Evolutionary conservation across 2,113 vertebrate genomes (phyloP).

Genomic region (Neopipo cinnamomea): DNA sequence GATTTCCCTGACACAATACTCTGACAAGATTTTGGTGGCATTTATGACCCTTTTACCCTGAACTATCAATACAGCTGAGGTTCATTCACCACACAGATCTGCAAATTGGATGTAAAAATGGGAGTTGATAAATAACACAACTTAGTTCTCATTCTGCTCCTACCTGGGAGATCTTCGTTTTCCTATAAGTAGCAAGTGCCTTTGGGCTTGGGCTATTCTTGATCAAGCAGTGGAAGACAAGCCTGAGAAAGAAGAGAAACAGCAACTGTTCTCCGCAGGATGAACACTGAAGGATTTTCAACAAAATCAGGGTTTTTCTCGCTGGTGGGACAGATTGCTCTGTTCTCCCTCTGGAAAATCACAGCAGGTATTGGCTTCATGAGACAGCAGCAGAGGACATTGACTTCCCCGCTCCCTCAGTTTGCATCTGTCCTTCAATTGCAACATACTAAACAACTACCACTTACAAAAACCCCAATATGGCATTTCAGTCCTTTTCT

Average conservation of each 20-base stretch:
- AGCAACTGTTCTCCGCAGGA: background rate
- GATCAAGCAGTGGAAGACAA: background rate
- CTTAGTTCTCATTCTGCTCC: background rate
- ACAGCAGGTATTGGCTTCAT: background rate
- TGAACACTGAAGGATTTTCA: background rate
- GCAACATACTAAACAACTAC: fast-evolving
- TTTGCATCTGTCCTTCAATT: background rate
- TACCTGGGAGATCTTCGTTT: background rate
- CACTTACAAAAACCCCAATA: background rate
- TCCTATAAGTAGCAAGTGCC: background rate
- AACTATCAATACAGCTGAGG: background rate
- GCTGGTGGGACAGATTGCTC: background rate
- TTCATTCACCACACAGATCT: background rate
- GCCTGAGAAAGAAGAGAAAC: background rate
- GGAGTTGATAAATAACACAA: background rate
- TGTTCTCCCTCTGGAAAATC: background rate
- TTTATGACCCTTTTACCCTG: background rate
- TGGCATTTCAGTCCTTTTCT: background rate
- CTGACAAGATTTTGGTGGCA: background rate
- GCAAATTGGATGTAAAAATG: background rate
- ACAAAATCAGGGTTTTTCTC: background rate
- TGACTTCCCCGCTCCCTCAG: background rate
- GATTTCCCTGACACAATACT: background rate
- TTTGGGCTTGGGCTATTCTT: background rate
- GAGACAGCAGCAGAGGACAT: background rate